phyloP scores from a whole-genome alignment of 2,113 vertebrate species.

The Myotis davidii region DNA sequence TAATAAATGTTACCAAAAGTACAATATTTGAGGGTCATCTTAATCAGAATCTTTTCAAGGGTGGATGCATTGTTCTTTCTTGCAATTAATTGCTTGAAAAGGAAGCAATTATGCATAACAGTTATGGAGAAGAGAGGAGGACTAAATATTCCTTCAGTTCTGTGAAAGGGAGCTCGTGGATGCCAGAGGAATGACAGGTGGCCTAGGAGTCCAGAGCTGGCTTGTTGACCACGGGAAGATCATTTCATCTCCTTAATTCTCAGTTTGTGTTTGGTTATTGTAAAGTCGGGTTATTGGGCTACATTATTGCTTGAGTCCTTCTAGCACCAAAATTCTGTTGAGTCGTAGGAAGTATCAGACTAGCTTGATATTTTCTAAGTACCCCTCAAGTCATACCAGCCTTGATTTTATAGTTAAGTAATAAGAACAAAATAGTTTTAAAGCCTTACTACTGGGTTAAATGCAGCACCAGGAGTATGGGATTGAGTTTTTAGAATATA shows the following conservation, averaged over 20 bases:
- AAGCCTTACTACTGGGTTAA: slow-evolving; percentile 11
- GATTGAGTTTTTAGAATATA: slow-evolving; percentile 26
- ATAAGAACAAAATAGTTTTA: neutral
- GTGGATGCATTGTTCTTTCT: slow-evolving; percentile 33
- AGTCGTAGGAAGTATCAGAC: neutral
- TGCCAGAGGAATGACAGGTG: neutral
- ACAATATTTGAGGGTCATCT: neutral
- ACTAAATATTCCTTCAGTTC: neutral
- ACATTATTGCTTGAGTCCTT: neutral
- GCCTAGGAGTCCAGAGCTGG: neutral
- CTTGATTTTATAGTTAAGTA: neutral
- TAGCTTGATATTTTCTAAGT: neutral
- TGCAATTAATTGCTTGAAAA: slow-evolving; percentile 2
- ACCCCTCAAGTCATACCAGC: neutral
- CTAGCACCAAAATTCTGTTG: neutral
- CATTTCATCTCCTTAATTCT: neutral
- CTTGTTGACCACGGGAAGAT: neutral
- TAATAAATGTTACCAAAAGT: neutral
- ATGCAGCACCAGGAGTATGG: neutral
- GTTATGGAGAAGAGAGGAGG: neutral
- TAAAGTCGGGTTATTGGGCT: neutral
- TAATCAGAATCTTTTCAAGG: slow-evolving; percentile 40
- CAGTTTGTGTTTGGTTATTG: neutral
- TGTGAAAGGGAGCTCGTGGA: neutral
- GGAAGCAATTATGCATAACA: neutral